Evolutionary conservation across 2,888 invertebrate genomes (phyloP).

Genomic region (Alentia gelatinosa): DNA sequence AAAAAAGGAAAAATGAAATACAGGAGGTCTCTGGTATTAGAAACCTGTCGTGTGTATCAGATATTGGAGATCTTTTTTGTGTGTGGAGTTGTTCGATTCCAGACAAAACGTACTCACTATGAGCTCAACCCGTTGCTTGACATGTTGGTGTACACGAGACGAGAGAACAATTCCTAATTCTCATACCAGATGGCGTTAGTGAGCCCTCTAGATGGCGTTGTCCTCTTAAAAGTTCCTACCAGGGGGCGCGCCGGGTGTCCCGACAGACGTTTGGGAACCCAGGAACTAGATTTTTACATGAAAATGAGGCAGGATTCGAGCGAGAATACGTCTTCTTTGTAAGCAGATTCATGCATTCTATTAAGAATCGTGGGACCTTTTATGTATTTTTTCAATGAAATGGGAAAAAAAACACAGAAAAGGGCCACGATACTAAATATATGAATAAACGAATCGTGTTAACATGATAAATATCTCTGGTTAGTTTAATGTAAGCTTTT

Average conservation of each 20-base stretch:
- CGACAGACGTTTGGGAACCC: background rate
- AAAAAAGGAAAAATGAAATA: too few species aligned
- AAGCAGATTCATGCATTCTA: background rate
- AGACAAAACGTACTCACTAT: background rate
- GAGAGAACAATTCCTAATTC: constrained; percentile 45
- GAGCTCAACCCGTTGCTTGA: constrained; percentile 27
- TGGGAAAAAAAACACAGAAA: background rate
- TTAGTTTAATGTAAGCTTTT: background rate
- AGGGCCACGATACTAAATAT: background rate
- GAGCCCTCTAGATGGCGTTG: background rate
- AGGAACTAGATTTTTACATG: background rate
- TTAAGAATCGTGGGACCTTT: constrained; percentile 15
- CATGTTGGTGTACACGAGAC: constrained; percentile 37
- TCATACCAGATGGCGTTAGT: constrained; percentile 17
- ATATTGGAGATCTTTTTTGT: background rate
- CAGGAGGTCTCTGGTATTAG: background rate
- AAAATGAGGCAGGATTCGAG: background rate
- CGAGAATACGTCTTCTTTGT: background rate
- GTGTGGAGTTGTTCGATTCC: background rate
- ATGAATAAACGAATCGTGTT: too few species aligned
- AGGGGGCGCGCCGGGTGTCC: background rate
- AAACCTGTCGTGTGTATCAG: background rate
- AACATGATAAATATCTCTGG: background rate
- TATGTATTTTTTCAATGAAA: background rate
- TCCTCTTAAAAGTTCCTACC: background rate